Conservation (phyloP, 2,113 vertebrate species). For the Danionella cerebrum region DNA sequence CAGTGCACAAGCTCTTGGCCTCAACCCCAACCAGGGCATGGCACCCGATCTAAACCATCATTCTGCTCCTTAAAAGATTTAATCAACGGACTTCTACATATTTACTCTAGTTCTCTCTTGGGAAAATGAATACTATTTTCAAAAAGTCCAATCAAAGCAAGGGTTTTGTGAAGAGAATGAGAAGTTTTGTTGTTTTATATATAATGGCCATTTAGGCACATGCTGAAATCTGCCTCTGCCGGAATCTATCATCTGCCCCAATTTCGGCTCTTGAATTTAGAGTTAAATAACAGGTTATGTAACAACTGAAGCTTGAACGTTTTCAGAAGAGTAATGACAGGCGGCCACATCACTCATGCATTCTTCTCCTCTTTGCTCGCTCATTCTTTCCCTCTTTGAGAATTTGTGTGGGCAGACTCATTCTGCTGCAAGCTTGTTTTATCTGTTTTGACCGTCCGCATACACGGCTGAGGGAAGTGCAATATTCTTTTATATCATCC, state of each 20-base stretch:
- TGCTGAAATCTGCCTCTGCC: neutral
- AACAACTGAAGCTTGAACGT: conserved; percentile 30
- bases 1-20: conserved; percentile 11
- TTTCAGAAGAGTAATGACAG: conserved; percentile 30
- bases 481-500: neutral
- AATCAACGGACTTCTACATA: neutral
- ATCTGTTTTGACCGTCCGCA: conserved; percentile 3
- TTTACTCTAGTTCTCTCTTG: neutral
- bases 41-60: neutral
- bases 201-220: neutral
- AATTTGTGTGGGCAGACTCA: conserved; percentile 24
- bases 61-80: neutral
- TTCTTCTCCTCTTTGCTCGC: conserved; percentile 8
- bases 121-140: neutral
- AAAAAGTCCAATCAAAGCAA: neutral
- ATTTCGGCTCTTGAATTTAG: conserved; percentile 12
- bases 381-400: conserved; percentile 3
- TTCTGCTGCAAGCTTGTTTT: neutral
- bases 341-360: conserved; percentile 12
- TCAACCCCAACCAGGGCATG: neutral
- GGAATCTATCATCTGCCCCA: conserved; percentile 10
- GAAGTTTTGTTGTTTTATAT: neutral
- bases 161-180: neutral
- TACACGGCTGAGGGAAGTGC: conserved; percentile 11
- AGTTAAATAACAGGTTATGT: conserved; percentile 33